A percentile compares a stretch with the other conserved stretches of the same genome.
Evolutionary conservation across 2,888 invertebrate species (phyloP).

Genomic region (Drosophila tripunctata): DNA sequence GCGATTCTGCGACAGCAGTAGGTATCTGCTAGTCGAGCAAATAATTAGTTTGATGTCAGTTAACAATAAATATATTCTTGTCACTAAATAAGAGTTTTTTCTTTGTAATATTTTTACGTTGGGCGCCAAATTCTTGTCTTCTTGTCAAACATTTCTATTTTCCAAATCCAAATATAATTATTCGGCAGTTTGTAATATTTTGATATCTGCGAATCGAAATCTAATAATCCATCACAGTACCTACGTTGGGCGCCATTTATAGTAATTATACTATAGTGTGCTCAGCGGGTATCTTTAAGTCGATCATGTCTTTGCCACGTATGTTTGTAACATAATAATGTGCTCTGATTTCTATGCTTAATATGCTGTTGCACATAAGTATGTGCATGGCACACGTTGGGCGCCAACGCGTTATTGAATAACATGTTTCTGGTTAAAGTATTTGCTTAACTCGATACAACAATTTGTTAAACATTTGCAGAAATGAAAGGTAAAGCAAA

Average conservation of each 20-base stretch:
- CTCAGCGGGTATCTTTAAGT: not conserved
- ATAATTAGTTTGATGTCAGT: too few relatives aligned
- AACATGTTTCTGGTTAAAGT: slow-evolving; percentile 55
- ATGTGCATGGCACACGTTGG: slow-evolving; percentile 7
- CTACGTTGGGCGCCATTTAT: not conserved
- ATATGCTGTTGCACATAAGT: not conserved
- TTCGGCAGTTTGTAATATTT: too few relatives aligned
- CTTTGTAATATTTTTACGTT: too few relatives aligned
- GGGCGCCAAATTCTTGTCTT: too few relatives aligned
- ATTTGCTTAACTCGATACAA: slow-evolving; percentile 56
- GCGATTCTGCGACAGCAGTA: not conserved
- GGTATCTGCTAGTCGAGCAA: not conserved
- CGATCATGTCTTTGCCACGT: not conserved
- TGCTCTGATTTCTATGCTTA: slow-evolving; percentile 2
- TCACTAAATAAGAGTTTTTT: too few relatives aligned
- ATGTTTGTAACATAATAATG: not conserved
- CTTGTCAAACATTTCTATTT: too few relatives aligned
- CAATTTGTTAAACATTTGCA: slow-evolving; percentile 61
- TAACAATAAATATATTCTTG: not conserved
- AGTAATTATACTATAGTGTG: not conserved
- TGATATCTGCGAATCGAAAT: too few relatives aligned
- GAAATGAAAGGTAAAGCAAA: slow-evolving; percentile 31
- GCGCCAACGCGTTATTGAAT: slow-evolving; percentile 15
- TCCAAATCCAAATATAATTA: too few relatives aligned
- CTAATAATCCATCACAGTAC: too few relatives aligned